phyloP scores from a whole-genome alignment of 2,797 vertebrate genomes.

The Enteromius fasciolatus region DNA sequence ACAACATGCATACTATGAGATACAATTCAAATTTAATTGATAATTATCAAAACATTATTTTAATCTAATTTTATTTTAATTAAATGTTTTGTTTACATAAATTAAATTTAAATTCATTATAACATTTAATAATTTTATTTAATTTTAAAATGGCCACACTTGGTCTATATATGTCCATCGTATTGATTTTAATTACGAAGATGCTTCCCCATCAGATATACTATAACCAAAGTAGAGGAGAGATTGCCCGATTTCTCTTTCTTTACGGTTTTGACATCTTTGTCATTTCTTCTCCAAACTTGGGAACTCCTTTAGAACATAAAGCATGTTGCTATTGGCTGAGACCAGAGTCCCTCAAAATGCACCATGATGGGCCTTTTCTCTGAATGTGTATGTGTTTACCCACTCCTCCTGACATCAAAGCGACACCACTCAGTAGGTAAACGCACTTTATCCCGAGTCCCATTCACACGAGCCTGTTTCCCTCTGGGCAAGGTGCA shows the following conservation, averaged over 20 bases:
- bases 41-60: neutral
- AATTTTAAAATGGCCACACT: neutral
- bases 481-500: slow-evolving; percentile 38
- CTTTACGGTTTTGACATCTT: neutral
- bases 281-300: neutral
- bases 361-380: neutral
- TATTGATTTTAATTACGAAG: neutral
- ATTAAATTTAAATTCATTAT: neutral
- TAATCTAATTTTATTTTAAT: neutral
- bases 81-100: neutral
- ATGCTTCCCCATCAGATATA: neutral
- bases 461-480: neutral
- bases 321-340: neutral
- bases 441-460: slow-evolving; percentile 20
- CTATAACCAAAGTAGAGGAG: neutral
- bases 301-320: neutral
- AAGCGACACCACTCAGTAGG: slow-evolving; percentile 19
- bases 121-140: neutral
- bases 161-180: neutral
- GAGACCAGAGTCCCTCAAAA: neutral
- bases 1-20: no score
- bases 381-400: slow-evolving; percentile 19
- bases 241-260: neutral
- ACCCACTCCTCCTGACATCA: slow-evolving; percentile 20
- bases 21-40: no score